Conservation (phyloP, 2,797 vertebrate genomes). For the Chaetodon trifasciatus region DNA sequence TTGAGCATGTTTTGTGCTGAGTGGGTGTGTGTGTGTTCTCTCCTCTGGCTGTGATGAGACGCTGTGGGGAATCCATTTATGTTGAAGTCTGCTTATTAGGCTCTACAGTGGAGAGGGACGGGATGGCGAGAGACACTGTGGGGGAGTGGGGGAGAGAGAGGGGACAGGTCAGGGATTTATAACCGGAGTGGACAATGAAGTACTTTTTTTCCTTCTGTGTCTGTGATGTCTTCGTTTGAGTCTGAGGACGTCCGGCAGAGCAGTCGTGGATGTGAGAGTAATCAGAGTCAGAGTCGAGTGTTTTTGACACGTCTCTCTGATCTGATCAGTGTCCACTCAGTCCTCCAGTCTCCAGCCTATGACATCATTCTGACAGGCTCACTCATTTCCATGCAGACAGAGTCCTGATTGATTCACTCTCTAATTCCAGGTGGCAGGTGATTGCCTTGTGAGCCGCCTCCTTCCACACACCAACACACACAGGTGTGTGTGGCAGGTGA, state of each 20-base stretch:
- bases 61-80: constrained; percentile 41
- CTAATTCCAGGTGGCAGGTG: constrained; percentile 26
- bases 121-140: background rate
- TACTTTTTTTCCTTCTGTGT: background rate
- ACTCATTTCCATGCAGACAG: background rate
- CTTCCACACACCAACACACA: background rate
- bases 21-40: constrained; percentile 33
- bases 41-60: constrained; percentile 45
- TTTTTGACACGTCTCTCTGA: background rate
- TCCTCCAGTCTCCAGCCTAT: background rate
- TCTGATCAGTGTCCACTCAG: constrained; percentile 1
- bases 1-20: constrained; percentile 37
- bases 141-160: background rate
- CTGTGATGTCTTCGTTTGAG: background rate
- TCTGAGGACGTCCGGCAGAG: background rate
- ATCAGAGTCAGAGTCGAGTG: constrained; percentile 3
- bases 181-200: background rate
- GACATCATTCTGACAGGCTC: background rate
- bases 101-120: constrained; percentile 16
- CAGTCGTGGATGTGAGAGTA: background rate
- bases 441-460: constrained; percentile 30
- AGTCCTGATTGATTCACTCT: constrained; percentile 21
- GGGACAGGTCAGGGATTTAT: background rate
- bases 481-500: no score
- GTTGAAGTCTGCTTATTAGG: constrained; percentile 36